Conservation (phyloP, 2,888 invertebrate species). For the Drosophila mettleri region DNA sequence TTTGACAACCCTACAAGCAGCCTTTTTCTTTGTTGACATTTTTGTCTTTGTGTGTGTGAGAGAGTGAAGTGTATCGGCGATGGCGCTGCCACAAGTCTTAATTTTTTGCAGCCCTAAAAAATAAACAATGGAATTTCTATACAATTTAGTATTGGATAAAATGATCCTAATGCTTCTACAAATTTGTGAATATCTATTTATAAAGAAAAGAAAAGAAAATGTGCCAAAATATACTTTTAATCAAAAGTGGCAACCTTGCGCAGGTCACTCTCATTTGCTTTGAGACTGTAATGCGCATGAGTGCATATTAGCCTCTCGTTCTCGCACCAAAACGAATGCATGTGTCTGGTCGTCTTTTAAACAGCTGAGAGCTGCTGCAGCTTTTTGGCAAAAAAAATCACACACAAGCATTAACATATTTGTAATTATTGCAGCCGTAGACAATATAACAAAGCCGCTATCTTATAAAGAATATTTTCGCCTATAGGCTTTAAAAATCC, state of each 20-base stretch:
- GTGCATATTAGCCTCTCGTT: conserved; percentile 49
- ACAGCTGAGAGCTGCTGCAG: conserved; percentile 66
- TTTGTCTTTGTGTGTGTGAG: conserved; percentile 37
- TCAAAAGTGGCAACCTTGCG: conserved; percentile 58
- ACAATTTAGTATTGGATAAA: not conserved
- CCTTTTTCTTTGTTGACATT: conserved; percentile 68
- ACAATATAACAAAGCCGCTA: conserved; percentile 39
- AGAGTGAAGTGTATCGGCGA: conserved; percentile 21
- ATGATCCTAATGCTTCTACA: not conserved
- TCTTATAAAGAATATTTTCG: conserved; percentile 18
- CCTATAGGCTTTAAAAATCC: conserved; percentile 28
- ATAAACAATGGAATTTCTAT: conserved; percentile 5
- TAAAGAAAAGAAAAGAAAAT: not conserved
- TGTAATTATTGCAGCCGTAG: conserved; percentile 45
- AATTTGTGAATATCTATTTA: not conserved
- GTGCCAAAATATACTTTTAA: conserved; percentile 31
- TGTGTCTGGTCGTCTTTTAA: conserved; percentile 45
- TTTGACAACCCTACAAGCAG: conserved; percentile 52
- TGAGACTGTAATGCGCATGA: conserved; percentile 49
- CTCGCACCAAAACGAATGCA: conserved; percentile 27
- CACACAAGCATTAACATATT: conserved; percentile 11
- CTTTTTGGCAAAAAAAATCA: conserved; percentile 36
- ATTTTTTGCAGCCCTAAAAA: conserved; percentile 5
- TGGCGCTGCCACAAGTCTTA: conserved; percentile 32
- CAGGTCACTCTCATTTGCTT: conserved; percentile 59